phyloP scores from a whole-genome alignment of 2,113 vertebrate species.

The Callocephalon fimbriatum region DNA sequence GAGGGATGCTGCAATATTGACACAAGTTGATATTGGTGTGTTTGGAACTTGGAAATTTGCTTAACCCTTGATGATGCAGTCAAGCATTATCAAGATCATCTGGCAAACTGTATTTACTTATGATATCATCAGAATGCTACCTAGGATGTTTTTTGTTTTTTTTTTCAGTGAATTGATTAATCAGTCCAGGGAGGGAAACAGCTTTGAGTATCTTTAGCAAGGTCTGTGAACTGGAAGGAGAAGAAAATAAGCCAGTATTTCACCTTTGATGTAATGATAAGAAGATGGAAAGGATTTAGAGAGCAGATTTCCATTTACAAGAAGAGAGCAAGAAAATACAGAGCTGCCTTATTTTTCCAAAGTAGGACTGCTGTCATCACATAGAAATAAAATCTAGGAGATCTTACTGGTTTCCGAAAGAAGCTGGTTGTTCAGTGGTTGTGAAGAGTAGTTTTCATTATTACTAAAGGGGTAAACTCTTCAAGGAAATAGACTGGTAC shows the following conservation, averaged over 20 bases:
- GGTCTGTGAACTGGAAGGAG: background rate
- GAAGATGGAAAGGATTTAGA: background rate
- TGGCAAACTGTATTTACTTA: background rate
- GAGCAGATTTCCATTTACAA: background rate
- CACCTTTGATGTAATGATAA: background rate
- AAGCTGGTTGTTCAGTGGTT: background rate
- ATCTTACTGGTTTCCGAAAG: background rate
- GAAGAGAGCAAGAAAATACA: background rate
- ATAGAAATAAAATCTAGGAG: background rate
- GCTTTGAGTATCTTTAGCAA: background rate
- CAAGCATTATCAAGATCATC: background rate
- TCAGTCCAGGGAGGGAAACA: background rate
- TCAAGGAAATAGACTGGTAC: background rate
- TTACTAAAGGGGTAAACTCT: background rate
- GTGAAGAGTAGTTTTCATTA: background rate
- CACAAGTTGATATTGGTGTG: background rate
- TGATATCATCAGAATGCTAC: background rate
- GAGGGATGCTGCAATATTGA: background rate
- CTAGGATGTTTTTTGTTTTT: background rate
- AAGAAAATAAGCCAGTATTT: background rate
- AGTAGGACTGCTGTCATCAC: background rate
- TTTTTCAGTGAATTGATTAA: background rate
- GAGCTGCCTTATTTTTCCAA: background rate
- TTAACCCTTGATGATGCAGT: background rate
- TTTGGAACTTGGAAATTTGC: background rate